These are phyloP conservation scores for Periophthalmus magnuspinnatus DNA, from an alignment of 2,797 vertebrate genomes.

Conservation along the genomic window DNA sequence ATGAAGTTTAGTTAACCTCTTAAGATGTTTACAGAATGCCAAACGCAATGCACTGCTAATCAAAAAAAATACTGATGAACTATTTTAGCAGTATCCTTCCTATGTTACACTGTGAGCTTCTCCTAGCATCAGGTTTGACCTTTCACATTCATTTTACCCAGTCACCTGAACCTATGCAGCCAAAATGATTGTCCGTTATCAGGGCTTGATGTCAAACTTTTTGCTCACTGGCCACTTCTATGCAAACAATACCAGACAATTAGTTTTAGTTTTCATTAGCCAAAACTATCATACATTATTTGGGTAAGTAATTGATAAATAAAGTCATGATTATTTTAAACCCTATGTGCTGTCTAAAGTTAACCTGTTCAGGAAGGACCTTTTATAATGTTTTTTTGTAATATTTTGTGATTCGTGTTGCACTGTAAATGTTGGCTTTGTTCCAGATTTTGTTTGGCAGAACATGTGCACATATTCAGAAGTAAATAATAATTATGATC, in stretches of 20 bases:
- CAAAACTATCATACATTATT: neutral
- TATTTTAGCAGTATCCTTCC: constrained; percentile 52
- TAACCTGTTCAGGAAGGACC: too few relatives aligned
- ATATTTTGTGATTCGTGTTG: neutral
- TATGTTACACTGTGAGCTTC: constrained; percentile 60
- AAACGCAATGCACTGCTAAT: constrained; percentile 77
- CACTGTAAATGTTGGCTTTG: neutral
- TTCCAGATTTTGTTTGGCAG: neutral
- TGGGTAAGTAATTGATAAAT: neutral
- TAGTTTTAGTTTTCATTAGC: neutral
- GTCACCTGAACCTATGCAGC: constrained; percentile 1
- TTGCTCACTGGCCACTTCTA: neutral
- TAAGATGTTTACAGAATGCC: constrained; percentile 81
- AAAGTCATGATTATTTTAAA: neutral
- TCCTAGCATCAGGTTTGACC: constrained; percentile 30
- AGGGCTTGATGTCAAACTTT: neutral
- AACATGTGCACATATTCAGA: neutral
- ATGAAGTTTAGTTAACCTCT: constrained; percentile 70
- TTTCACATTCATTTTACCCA: constrained; percentile 33
- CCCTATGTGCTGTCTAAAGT: neutral
- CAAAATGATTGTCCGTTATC: constrained; percentile 1
- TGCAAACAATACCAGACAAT: neutral
- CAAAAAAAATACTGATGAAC: constrained; percentile 47
- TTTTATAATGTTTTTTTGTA: neutral
- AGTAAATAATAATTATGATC: too few relatives aligned